These are phyloP conservation scores for Clepsis dumicolana DNA, from an alignment of 2,888 invertebrate genomes.

Conservation along the genomic window DNA sequence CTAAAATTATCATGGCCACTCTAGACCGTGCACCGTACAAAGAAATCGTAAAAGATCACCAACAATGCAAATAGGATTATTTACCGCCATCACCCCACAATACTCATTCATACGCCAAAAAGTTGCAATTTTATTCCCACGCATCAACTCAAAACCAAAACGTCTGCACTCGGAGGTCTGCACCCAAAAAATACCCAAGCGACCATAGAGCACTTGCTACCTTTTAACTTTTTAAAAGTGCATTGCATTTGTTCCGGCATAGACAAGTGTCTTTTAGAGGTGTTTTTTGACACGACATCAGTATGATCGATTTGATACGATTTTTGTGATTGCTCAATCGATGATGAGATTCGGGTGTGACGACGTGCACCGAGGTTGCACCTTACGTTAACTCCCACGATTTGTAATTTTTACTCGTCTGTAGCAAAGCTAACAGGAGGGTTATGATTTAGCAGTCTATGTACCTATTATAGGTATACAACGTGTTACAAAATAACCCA, in stretches of 20 bases:
- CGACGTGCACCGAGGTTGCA: too few relatives aligned
- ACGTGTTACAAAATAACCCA: too few relatives aligned
- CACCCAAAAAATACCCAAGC: background rate
- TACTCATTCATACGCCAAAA: constrained; percentile 72
- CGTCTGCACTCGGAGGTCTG: constrained; percentile 9
- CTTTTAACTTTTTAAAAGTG: constrained; percentile 17
- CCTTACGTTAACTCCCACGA: constrained; percentile 72
- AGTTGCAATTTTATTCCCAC: constrained; percentile 69
- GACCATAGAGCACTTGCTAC: constrained; percentile 12
- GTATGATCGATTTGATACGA: constrained; percentile 78
- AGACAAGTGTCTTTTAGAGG: constrained; percentile 31
- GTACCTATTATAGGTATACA: too few relatives aligned
- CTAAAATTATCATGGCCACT: constrained; percentile 51
- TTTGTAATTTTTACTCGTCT: constrained; percentile 29
- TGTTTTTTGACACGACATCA: constrained; percentile 15
- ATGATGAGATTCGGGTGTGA: constrained; percentile 55
- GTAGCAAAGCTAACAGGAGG: too few relatives aligned
- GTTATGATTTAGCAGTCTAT: too few relatives aligned
- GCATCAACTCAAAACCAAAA: constrained; percentile 55
- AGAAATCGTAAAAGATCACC: constrained; percentile 58
- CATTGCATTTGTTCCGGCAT: constrained; percentile 27
- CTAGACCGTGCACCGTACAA: constrained; percentile 54
- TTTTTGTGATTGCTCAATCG: constrained; percentile 77
- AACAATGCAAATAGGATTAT: constrained; percentile 79
- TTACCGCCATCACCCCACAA: constrained; percentile 77